These are phyloP conservation scores for Gymnopithys bicolor DNA, from an alignment of 2,797 vertebrate genomes.

Conservation along the genomic window DNA sequence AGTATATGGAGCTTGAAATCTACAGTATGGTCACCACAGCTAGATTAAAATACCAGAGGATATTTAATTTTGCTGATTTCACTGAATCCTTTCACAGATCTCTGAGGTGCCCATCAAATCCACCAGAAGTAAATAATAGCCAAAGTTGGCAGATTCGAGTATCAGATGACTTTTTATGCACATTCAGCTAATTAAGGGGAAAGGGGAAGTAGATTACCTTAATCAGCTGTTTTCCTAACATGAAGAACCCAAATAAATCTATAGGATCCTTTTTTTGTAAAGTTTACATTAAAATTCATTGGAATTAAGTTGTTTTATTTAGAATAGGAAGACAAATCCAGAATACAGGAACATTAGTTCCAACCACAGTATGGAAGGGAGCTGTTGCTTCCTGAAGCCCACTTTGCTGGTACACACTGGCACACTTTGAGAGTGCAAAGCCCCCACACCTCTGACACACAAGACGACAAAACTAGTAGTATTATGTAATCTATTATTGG, in stretches of 20 bases:
- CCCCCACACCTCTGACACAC: background rate
- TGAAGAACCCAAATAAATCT: background rate
- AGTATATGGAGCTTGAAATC: background rate
- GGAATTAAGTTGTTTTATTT: background rate
- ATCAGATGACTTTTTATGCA: background rate
- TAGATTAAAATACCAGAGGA: constrained; percentile 43
- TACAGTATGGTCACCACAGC: background rate
- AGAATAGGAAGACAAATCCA: background rate
- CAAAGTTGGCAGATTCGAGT: background rate
- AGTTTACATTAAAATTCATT: background rate
- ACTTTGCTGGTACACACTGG: background rate
- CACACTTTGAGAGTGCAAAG: background rate
- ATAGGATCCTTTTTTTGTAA: background rate
- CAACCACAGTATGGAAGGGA: background rate
- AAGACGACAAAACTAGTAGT: background rate
- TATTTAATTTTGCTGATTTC: constrained; percentile 25
- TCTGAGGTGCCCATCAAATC: background rate
- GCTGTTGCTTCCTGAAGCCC: background rate
- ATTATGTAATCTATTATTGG: background rate
- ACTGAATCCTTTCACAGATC: constrained; percentile 1
- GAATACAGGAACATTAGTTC: background rate
- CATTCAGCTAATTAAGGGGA: background rate
- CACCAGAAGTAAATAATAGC: background rate
- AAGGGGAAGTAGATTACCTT: background rate
- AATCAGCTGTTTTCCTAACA: background rate